Conservation (phyloP, 2,888 invertebrate genomes). For the Coelopa pilipes region DNA sequence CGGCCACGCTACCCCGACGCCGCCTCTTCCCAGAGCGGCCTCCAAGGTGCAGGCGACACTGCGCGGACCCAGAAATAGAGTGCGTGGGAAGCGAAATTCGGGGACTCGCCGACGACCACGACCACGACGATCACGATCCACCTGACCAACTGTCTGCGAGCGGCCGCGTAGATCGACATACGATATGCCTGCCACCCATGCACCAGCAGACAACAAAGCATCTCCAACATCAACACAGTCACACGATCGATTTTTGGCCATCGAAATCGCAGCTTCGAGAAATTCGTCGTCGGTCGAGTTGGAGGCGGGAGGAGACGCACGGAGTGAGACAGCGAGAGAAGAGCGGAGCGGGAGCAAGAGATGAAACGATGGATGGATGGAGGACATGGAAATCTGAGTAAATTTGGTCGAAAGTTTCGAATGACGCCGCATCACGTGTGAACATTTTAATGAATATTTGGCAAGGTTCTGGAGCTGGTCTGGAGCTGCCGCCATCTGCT, state of each 20-base stretch:
- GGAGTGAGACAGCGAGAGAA: too few species aligned
- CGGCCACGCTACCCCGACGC: constrained; percentile 63
- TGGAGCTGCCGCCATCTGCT: constrained; percentile 28
- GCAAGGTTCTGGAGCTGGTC: neutral
- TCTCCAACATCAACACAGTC: neutral
- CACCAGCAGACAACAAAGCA: neutral
- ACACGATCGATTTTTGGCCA: too few species aligned
- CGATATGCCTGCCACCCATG: constrained; percentile 29
- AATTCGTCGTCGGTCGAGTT: too few species aligned
- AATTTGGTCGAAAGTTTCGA: constrained; percentile 30
- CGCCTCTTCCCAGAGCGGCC: too few species aligned
- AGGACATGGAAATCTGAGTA: constrained; percentile 27
- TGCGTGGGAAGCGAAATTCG: neutral
- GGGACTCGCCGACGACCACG: too few species aligned
- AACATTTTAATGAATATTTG: constrained; percentile 33
- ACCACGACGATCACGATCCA: neutral
- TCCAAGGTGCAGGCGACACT: neutral
- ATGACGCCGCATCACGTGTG: constrained; percentile 34
- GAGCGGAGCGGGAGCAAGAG: neutral
- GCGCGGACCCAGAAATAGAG: neutral
- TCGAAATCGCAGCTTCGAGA: too few species aligned
- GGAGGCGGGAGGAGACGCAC: too few species aligned
- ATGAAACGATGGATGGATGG: neutral
- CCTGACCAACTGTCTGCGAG: constrained; percentile 9
- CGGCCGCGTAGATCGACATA: constrained; percentile 9